Evolutionary conservation across 2,113 vertebrate species (phyloP), one percentile per base, ranked within the genome.

Genomic region (Cyanocitta stelleri): DNA sequence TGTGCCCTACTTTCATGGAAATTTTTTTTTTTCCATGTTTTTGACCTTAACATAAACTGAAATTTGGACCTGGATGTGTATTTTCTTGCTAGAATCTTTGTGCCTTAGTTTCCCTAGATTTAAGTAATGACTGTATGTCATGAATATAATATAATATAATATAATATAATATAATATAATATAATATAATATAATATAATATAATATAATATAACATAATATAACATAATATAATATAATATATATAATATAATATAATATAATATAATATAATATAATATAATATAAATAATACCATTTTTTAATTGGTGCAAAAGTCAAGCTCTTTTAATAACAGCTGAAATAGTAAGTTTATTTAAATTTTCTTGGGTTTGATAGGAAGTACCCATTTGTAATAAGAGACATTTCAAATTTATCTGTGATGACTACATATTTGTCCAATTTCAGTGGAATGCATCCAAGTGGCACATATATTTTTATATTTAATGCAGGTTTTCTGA

Each of bases 401-500:
- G 14, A 7, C 27, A 71, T 83, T 91, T 83, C 39, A 94, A 39
- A 72, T 85, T 81, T 94, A 9, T 66, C 64, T 92, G 23, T 69
- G 56, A 20, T 32, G 48, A 10, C 27, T 78, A 27, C 11, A 0
- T 73, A 44, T 56, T 80, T 73, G 20, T 54, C 35, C 33, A 49
- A 2, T 93, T 54, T 69, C 32, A 52, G 21, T 59, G 23, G 33
- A 37, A 73, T 8, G 4, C 39, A 39, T 86, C 77, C 43, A 58
- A 73, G 75, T 49, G 56, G 39, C 41, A 51, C 5, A 6, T 62
- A 5, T 29, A n/a, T 58, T 62, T 76, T 75, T 85, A 21, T 66
- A 30, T 79, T 93, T 95, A 81, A 90, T 84, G 27, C 13, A 76
- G 41, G 46, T 68, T 96, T 83, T 95, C 62, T 90, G 35, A 83